Base-by-base conservation (phyloP, 1,140 invertebrate species). In the Aradophagus sp. region DNA sequence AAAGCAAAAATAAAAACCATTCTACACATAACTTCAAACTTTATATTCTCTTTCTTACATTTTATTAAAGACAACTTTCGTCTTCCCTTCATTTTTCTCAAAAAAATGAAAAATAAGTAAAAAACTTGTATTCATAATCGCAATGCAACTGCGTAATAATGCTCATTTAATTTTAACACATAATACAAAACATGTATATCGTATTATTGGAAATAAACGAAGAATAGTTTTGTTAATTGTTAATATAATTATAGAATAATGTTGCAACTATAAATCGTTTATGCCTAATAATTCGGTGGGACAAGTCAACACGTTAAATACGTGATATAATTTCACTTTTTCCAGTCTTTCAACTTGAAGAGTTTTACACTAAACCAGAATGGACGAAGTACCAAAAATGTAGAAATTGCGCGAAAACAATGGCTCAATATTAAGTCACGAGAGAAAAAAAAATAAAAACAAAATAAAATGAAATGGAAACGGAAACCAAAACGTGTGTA, bases 401-500 rank as follows among this genome's bases (percentile, higher is more conserved):
- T 75, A 75, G 53, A 69, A 58, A 58, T 74, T 77, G 62, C 36
- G 59, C 47, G 32, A 45, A 20, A 68, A 50, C 35, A 32, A 48
- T 48, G 29, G 39, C 66, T 70, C 66, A 62, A 70, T 44, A 56
- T 50, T 55, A 69, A 59, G 55, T 55, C 42, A 69, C 19, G 56
- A 36, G 63, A n/a, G n/a, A n/a, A n/a, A n/a, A n/a, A n/a, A n/a
- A n/a, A n/a, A n/a, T n/a, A n/a, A n/a, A n/a, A n/a, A n/a, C n/a
- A n/a, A n/a, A n/a, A n/a, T n/a, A n/a, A n/a, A n/a, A n/a, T n/a
- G n/a, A n/a, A n/a, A n/a, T n/a, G n/a, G n/a, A 77, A 68, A 73
- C 52, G 55, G 45, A 61, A 72, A 78, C 75, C 70, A 55, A 74
- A 71, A 76, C 53, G 53, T 70, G 71, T 79, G 77, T 78, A 77